Evolutionary conservation across 2,113 vertebrate genomes (phyloP).

Genomic region (Campylomormyrus numenius): DNA sequence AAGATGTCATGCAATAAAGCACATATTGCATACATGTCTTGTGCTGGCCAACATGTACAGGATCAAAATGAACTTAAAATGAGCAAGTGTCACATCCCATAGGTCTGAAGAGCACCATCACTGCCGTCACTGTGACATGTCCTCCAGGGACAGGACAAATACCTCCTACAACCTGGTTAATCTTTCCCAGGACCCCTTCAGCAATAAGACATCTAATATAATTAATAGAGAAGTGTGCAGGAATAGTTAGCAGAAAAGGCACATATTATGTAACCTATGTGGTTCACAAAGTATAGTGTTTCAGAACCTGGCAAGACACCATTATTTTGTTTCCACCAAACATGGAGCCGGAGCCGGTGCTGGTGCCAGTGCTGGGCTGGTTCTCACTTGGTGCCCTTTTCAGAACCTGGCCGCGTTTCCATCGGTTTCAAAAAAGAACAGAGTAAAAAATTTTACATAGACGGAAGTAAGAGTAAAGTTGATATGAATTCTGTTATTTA

Average conservation of each 20-base stretch:
- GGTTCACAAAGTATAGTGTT: neutral
- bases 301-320: neutral
- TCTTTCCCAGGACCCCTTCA: neutral
- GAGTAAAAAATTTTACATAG: neutral
- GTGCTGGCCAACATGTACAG: neutral
- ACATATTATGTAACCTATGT: neutral
- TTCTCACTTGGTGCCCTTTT: neutral
- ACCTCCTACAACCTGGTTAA: neutral
- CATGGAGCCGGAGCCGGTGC: neutral
- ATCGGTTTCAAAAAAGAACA: neutral
- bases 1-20: neutral
- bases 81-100: neutral
- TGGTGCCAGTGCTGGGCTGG: neutral
- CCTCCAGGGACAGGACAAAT: neutral
- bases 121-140: neutral
- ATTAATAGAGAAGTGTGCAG: neutral
- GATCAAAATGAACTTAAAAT: neutral
- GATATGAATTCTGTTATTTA: neutral
- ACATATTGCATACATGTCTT: neutral
- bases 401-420: neutral
- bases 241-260: neutral
- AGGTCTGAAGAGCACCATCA: neutral
- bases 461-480: neutral
- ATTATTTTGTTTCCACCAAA: neutral
- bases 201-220: neutral